Conservation (phyloP, 2,113 vertebrate species). For the Datnioides undecimradiatus region DNA sequence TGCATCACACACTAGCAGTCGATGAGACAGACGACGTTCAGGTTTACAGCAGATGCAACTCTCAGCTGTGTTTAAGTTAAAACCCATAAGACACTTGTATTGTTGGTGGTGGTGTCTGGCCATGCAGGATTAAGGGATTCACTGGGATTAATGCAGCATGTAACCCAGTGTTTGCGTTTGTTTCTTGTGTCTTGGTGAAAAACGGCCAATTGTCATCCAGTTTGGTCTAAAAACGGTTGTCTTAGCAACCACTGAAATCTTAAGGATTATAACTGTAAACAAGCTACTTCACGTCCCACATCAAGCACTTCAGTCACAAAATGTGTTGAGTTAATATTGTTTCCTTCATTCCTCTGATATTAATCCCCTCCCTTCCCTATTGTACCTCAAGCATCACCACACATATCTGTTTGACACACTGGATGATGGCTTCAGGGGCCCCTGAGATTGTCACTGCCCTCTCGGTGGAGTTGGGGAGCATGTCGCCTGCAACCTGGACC, state of each 20-base stretch:
- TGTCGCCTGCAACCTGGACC: conserved; percentile 98
- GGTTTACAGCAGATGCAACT: background rate
- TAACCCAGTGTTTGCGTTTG: too few relatives aligned
- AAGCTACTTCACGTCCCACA: background rate
- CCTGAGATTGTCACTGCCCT: conserved; percentile 98
- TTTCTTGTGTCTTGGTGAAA: too few relatives aligned
- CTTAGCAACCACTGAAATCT: background rate
- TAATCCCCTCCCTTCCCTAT: conserved; percentile 60
- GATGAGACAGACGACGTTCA: background rate
- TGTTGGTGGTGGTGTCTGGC: too few relatives aligned
- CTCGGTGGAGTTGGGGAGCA: conserved; percentile 99
- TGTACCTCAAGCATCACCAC: conserved; percentile 99
- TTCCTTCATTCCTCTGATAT: background rate
- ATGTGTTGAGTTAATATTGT: background rate
- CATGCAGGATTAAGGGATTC: too few relatives aligned
- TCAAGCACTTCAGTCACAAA: background rate
- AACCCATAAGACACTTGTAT: too few relatives aligned
- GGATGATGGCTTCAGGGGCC: conserved; percentile 98
- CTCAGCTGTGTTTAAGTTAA: background rate
- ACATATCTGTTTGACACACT: conserved; percentile 99
- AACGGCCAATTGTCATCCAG: too few relatives aligned
- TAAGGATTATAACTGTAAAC: background rate
- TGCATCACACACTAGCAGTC: background rate
- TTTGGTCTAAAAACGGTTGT: too few relatives aligned
- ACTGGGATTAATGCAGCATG: background rate